These are phyloP conservation scores for Lerema accius DNA, from an alignment of 1,140 invertebrate species.

Conservation along the genomic window DNA sequence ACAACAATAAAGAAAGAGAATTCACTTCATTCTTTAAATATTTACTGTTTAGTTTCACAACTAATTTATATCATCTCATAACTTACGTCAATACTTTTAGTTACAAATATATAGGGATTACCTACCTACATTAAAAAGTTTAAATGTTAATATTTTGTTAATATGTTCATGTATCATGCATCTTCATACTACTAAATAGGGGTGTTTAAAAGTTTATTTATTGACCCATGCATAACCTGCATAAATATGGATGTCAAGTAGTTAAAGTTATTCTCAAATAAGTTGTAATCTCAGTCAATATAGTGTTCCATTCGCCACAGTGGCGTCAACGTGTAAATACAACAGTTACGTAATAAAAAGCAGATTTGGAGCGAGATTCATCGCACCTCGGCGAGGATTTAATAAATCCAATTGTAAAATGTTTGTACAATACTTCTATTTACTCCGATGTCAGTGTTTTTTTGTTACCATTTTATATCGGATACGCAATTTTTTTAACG, in stretches of 20 bases:
- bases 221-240: too few relatives aligned
- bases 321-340: conserved; percentile 26
- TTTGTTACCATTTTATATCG: conserved; percentile 23
- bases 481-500: neutral
- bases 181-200: too few relatives aligned
- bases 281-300: too few relatives aligned
- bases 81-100: too few relatives aligned
- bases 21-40: neutral
- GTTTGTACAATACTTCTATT: conserved; percentile 34
- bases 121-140: too few relatives aligned
- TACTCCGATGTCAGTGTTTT: conserved; percentile 20
- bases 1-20: neutral
- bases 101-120: too few relatives aligned
- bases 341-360: conserved; percentile 29
- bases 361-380: conserved; percentile 31
- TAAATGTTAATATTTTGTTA: too few relatives aligned
- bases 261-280: too few relatives aligned
- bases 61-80: neutral
- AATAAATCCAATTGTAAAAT: conserved; percentile 36
- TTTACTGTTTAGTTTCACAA: neutral
- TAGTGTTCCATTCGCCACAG: neutral
- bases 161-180: too few relatives aligned
- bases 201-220: too few relatives aligned
- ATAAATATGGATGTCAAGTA: too few relatives aligned
- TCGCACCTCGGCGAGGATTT: conserved; percentile 33